Conservation (phyloP, 2,888 invertebrate genomes). For the Pandemis corylana region DNA sequence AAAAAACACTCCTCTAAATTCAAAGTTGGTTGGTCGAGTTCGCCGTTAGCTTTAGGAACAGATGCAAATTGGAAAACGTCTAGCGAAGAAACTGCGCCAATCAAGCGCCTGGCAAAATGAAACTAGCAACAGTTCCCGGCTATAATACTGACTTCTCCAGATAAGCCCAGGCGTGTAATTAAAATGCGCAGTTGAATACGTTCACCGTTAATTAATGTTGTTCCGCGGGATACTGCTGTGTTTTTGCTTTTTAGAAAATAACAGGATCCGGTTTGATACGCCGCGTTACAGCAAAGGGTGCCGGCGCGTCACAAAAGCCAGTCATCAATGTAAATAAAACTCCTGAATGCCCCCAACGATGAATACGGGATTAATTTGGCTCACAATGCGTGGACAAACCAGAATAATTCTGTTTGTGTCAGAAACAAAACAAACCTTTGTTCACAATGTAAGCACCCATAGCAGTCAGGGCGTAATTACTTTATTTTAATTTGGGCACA, state of each 20-base stretch:
- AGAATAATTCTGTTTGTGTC: slow-evolving; percentile 31
- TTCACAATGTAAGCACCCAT: slow-evolving; percentile 26
- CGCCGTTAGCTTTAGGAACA: not conserved
- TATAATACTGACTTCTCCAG: not conserved
- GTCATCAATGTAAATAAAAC: slow-evolving; percentile 21
- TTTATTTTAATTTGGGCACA: slow-evolving; percentile 38
- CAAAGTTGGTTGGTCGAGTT: no score
- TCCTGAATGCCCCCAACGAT: slow-evolving; percentile 19
- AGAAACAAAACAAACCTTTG: slow-evolving; percentile 34
- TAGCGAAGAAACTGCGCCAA: slow-evolving; percentile 18
- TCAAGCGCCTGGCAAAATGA: slow-evolving; percentile 21
- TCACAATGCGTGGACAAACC: slow-evolving; percentile 29
- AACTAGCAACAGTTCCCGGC: slow-evolving; percentile 17
- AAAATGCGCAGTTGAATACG: slow-evolving; percentile 6
- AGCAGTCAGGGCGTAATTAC: slow-evolving; percentile 25
- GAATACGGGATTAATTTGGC: slow-evolving; percentile 37
- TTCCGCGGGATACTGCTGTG: not conserved
- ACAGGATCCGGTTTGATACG: not conserved
- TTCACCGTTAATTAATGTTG: not conserved
- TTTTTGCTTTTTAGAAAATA: not conserved
- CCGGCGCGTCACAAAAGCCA: slow-evolving; percentile 1
- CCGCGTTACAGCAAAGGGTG: not conserved
- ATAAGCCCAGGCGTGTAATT: not conserved
- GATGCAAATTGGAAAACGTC: slow-evolving; percentile 23
- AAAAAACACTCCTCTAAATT: no score